phyloP scores from a whole-genome alignment of 1,140 invertebrate species.

The Drosophila insularis region DNA sequence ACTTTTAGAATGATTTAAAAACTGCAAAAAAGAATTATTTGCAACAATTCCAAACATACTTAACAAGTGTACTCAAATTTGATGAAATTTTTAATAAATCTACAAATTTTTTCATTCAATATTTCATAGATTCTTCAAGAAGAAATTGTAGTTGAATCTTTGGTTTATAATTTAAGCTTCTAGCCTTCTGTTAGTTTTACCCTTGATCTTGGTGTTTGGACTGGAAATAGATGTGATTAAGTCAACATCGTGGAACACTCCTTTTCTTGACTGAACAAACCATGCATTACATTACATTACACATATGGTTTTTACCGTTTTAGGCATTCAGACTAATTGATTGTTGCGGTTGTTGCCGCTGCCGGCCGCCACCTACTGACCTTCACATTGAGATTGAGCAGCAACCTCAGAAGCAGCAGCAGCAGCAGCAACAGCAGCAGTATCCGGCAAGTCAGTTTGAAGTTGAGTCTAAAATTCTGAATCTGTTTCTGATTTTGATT shows the following conservation, averaged over 20 bases:
- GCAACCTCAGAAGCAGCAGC: constrained; percentile 36
- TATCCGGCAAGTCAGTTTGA: constrained; percentile 65
- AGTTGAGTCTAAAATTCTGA: background rate
- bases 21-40: no score
- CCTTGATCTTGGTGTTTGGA: constrained; percentile 53
- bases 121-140: no score
- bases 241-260: background rate
- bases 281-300: constrained; percentile 49
- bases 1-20: no score
- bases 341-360: constrained; percentile 68
- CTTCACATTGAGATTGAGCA: constrained; percentile 70
- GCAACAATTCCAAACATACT: no score
- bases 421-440: constrained; percentile 41
- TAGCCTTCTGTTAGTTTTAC: constrained; percentile 12
- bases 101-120: no score
- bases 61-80: no score
- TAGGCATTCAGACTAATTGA: constrained; percentile 72
- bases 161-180: background rate
- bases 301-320: constrained; percentile 71
- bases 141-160: background rate
- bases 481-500: background rate
- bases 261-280: constrained; percentile 10
- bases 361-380: constrained; percentile 77
- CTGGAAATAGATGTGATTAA: constrained; percentile 22
- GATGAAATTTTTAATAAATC: no score